Base-by-base conservation (phyloP, 2,797 vertebrate species). In the Darevskia mixta region DNA sequence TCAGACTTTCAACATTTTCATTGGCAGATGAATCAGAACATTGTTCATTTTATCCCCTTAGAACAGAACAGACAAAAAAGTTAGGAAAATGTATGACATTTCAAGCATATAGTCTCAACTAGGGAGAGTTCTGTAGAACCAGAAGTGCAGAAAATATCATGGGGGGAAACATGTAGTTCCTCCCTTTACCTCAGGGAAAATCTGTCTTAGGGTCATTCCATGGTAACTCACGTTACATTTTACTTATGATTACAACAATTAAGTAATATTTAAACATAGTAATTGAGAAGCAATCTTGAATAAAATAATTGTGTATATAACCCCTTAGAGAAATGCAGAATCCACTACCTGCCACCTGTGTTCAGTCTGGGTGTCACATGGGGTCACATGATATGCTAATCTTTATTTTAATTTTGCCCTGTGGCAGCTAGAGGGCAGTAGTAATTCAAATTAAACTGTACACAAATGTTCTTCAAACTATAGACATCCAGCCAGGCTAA, bases 351-450 rank as follows among this genome's bases (percentile, higher is more conserved):
- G 10, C 15, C 76, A 78, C 25, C 27, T 15, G 27, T 23, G 45
- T 49, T 49, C 45, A 49, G 3, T 27, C 58, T 85, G 41, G 5
- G n/a, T 7, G 10, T 76, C 55, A 76, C 11, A 25, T 55, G 29
- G 25, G 80, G 41, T 81, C 82, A 69, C 13, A 5, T 58, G 87
- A 80, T 35, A 13, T 69, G 29, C 9, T 18, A 66, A 67, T 82
- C 41, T 82, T 77, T 66, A 75, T 17, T n/a, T 80, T 41, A 25
- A 73, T 82, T 93, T 83, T 25, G 38, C 80, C 88, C 2, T 81
- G 0, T 78, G 38, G 82, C 73, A 90, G 80, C 86, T 87, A 94
- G 89, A 92, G 91, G 87, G 88, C 82, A 93, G 91, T 78, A 45
- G 90, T 82, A 82, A 75, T 91, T 86, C 75, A 91, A 86, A 61